A percentile compares a stretch with the other conserved stretches of the same genome.
Evolutionary conservation across 2,888 invertebrate genomes (phyloP).

Genomic region (Pollenia griseotomentosa): DNA sequence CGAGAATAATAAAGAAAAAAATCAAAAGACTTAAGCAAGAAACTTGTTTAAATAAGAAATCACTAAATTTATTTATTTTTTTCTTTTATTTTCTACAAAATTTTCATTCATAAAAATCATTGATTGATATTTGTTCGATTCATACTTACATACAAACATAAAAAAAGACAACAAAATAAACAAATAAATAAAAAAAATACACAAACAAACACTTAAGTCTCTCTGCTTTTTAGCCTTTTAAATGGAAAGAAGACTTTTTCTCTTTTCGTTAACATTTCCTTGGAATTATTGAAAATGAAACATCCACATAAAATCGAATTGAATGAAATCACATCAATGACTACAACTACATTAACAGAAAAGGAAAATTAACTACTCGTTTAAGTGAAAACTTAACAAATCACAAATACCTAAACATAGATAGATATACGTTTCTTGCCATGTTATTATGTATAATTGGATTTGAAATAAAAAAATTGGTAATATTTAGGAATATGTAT

Average conservation of each 20-base stretch:
- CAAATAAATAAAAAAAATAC: slow-evolving; percentile 22
- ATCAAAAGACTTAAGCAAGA: slow-evolving; percentile 69
- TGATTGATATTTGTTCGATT: slow-evolving; percentile 63
- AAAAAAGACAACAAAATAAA: slow-evolving; percentile 35
- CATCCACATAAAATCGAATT: slow-evolving; percentile 46
- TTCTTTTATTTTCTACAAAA: background rate
- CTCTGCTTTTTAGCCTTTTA: slow-evolving; percentile 10
- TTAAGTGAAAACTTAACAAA: slow-evolving; percentile 71
- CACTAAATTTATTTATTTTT: slow-evolving; percentile 1
- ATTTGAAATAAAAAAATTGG: background rate
- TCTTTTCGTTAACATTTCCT: slow-evolving; percentile 66
- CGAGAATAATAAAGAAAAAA: slow-evolving; percentile 37
- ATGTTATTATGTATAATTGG: background rate
- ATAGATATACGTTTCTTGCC: background rate
- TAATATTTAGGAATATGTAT: background rate
- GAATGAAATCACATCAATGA: slow-evolving; percentile 25
- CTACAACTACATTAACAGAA: slow-evolving; percentile 40
- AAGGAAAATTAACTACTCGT: slow-evolving; percentile 69
- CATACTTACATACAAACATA: slow-evolving; percentile 1
- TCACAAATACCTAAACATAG: background rate
- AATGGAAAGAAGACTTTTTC: slow-evolving; percentile 49
- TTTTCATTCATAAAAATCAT: slow-evolving; percentile 70
- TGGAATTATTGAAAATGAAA: slow-evolving; percentile 71
- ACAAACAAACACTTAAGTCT: slow-evolving; percentile 31
- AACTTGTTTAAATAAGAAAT: slow-evolving; percentile 68